Conservation (phyloP, 2,888 invertebrate genomes). For the Azorinus chamasolen region DNA sequence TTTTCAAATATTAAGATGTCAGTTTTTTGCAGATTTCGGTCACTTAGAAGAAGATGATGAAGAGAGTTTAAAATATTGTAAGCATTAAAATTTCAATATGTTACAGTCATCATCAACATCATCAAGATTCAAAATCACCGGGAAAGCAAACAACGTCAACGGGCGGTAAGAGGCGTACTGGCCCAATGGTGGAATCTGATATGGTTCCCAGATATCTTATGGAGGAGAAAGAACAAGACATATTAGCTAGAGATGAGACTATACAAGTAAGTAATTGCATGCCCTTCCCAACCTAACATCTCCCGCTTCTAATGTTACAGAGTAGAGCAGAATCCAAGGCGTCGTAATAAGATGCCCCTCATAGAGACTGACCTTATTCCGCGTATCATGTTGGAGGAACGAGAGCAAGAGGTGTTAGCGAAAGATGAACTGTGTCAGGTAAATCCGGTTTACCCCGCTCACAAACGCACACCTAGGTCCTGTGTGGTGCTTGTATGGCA, state of each 20-base stretch:
- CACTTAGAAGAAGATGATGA: neutral
- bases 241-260: constrained; percentile 85
- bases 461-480: too few species aligned
- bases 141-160: constrained; percentile 5
- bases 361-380: constrained; percentile 61
- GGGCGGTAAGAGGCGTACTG: constrained; percentile 44
- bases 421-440: constrained; percentile 86
- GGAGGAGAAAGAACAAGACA: constrained; percentile 85
- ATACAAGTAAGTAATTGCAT: constrained; percentile 77
- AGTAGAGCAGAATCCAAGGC: constrained; percentile 51
- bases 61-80: neutral
- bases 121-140: neutral
- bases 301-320: constrained; percentile 41
- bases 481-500: too few species aligned
- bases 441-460: constrained; percentile 8
- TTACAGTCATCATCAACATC: too few species aligned
- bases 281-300: constrained; percentile 1
- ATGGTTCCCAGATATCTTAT: constrained; percentile 67
- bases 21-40: neutral
- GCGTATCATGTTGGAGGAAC: constrained; percentile 80
- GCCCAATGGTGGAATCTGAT: constrained; percentile 47
- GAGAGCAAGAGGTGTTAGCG: constrained; percentile 84
- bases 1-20: too few species aligned
- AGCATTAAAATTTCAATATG: neutral
- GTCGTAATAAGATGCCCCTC: constrained; percentile 29